These are phyloP conservation scores for Holacanthus passer DNA, from an alignment of 2,113 vertebrate genomes.

Conservation along the genomic window DNA sequence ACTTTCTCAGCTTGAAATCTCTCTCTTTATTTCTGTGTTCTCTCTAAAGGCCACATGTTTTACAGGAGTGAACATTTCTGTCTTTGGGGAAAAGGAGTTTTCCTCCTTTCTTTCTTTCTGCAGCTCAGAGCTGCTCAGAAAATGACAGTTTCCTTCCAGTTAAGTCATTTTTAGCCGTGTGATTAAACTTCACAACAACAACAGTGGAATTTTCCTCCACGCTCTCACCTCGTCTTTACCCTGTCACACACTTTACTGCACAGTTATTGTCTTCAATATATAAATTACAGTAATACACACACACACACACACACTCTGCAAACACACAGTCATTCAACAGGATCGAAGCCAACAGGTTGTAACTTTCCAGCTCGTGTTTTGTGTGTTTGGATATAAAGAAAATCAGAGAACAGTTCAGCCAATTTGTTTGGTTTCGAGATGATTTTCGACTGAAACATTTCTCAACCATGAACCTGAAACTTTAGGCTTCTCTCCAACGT, in stretches of 20 bases:
- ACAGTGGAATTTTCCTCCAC: slow-evolving; percentile 5
- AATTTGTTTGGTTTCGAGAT: not conserved
- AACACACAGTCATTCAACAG: not conserved
- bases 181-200: slow-evolving; percentile 8
- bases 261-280: too few relatives aligned
- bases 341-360: not conserved
- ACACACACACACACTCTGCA: too few relatives aligned
- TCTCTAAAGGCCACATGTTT: slow-evolving; percentile 10
- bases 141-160: not conserved
- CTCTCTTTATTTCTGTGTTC: slow-evolving; percentile 4
- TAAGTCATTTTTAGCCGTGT: not conserved
- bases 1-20: slow-evolving; percentile 8
- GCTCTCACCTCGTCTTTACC: not conserved
- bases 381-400: not conserved
- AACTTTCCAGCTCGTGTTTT: not conserved
- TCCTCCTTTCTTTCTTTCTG: not conserved
- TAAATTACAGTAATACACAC: too few relatives aligned
- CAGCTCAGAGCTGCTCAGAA: not conserved
- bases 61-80: not conserved
- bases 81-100: not conserved
- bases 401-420: too few relatives aligned
- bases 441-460: not conserved
- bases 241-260: too few relatives aligned
- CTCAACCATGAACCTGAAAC: not conserved
- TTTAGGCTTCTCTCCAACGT: not conserved